Base-by-base conservation (phyloP, 2,113 vertebrate species). In the Lucifuga dentata region DNA sequence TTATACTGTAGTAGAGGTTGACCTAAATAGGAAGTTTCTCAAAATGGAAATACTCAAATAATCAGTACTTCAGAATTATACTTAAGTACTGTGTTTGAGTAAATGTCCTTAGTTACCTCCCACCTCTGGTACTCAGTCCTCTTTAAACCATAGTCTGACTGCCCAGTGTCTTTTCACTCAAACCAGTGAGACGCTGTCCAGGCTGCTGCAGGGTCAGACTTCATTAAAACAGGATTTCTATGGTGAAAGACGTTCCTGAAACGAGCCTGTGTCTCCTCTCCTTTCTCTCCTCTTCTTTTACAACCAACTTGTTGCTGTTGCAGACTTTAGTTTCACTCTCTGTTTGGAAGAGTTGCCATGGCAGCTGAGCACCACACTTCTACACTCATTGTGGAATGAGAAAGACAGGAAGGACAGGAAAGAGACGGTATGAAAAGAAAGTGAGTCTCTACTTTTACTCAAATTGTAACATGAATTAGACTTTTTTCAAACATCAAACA, bases 301-400 rank as follows among this genome's bases (percentile, higher is more conserved):
- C 73, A 88, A 87, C 80, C 86, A 81, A 87, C 74, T 84, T 83
- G 86, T 84, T 86, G 86, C 87, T 80, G 80, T 67, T 83, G 69
- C 74, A 83, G 83, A 76, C 80, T 81, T 80, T 57, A 67, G 86
- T 56, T 73, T 72, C 62, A 74, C 41, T 35, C 70, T 80, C 53
- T 90, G 88, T 93, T 92, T 89, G 82, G 73, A 72, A 51, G 51
- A 6, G 83, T 89, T 81, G 65, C 80, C 84, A 89, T 86, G 89
- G 76, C 61, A 85, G 61, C 66, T 4, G 84, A 89, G 89, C 84
- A 85, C 85, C 73, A 80, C 83, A 84, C 78, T 80, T 77, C 83
- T 51, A 80, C 56, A 76, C 67, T 62, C 48, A 15, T 48, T 75
- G 83, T 19, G 33, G 84, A 80, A 83, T 53, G 56, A 81, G 80